Evolutionary conservation across 1,140 invertebrate species (phyloP).

Genomic region (Tigriopus japonicus): DNA sequence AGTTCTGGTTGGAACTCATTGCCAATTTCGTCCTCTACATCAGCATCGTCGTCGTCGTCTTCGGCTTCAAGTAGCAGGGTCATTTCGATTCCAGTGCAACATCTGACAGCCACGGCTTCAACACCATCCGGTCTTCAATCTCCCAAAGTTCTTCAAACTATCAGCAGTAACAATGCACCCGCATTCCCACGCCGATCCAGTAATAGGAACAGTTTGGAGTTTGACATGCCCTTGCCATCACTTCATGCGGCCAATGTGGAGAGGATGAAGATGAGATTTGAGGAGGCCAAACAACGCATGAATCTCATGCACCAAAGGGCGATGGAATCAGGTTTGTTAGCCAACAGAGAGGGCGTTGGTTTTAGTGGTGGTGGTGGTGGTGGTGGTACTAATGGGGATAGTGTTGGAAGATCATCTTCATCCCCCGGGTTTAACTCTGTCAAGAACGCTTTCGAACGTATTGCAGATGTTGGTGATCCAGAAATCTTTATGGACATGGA

Average conservation of each 20-base stretch:
- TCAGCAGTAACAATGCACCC: neutral
- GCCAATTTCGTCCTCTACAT: neutral
- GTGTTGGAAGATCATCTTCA: no score
- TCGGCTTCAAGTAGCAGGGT: neutral
- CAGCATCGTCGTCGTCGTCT: no score
- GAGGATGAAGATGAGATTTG: slow-evolving; percentile 2
- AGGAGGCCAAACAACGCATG: slow-evolving; percentile 10
- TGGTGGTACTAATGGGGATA: no score
- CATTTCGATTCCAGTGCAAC: neutral
- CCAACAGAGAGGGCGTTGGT: no score
- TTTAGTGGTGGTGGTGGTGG: no score
- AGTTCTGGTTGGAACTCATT: neutral
- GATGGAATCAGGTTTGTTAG: neutral
- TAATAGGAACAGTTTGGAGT: neutral
- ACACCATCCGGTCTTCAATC: no score
- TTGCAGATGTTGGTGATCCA: neutral
- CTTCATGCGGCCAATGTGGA: neutral
- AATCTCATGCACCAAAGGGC: slow-evolving; percentile 1
- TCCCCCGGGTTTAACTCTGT: no score
- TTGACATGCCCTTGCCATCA: neutral
- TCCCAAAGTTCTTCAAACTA: no score
- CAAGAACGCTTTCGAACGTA: neutral
- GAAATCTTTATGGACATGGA: neutral
- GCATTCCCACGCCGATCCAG: neutral
- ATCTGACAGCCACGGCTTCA: neutral